Evolutionary conservation across 2,888 invertebrate species (phyloP).

Genomic region (Parapristionchus giblindavisi): DNA sequence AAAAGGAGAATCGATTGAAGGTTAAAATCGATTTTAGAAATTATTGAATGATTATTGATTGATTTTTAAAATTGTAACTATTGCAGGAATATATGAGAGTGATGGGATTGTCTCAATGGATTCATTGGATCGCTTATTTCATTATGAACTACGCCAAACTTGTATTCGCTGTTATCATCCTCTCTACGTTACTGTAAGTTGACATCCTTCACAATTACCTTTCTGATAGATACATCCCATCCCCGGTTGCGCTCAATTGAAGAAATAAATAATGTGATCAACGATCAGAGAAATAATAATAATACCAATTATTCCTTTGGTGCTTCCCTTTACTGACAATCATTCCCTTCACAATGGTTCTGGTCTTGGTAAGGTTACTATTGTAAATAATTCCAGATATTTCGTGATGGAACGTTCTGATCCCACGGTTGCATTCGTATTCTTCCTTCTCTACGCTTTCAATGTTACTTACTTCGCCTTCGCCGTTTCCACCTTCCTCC

Average conservation of each 20-base stretch:
- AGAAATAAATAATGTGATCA: no score
- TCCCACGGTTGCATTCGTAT: slow-evolving; percentile 54
- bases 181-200: slow-evolving; percentile 48
- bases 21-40: slow-evolving; percentile 70
- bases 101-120: slow-evolving; percentile 85
- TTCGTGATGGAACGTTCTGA: slow-evolving; percentile 50
- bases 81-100: slow-evolving; percentile 88
- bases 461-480: slow-evolving; percentile 60
- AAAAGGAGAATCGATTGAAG: slow-evolving; percentile 82
- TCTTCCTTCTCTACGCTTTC: slow-evolving; percentile 59
- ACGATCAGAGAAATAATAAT: no score
- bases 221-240: not conserved
- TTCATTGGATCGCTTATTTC: slow-evolving; percentile 89
- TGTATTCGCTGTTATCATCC: slow-evolving; percentile 49
- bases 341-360: no score
- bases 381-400: no score
- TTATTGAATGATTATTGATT: not conserved
- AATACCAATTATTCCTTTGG: no score
- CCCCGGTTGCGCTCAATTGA: no score
- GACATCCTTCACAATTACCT: no score
- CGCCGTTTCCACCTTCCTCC: slow-evolving; percentile 61
- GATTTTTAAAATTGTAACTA: not conserved
- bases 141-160: slow-evolving; percentile 70
- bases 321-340: no score
- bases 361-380: no score